phyloP scores from a whole-genome alignment of 2,888 invertebrate genomes.

The Pseudococcus jackbeardsleyi region DNA sequence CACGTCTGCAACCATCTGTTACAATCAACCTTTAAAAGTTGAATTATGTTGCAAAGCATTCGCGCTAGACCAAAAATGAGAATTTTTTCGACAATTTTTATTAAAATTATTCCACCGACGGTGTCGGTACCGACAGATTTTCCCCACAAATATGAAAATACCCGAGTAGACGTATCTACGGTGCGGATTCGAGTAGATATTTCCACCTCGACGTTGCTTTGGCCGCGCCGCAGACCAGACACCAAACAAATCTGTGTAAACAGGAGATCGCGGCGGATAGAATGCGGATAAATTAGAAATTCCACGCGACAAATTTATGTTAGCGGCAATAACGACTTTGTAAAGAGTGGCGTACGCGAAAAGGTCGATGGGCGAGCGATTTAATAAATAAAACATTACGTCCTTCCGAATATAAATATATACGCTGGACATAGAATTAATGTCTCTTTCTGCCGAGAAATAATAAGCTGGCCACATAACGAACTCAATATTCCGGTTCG shows the following conservation, averaged over 20 bases:
- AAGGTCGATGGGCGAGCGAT: constrained; percentile 45
- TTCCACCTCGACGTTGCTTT: not conserved
- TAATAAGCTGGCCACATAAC: constrained; percentile 42
- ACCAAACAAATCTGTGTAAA: constrained; percentile 17
- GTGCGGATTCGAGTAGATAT: not conserved
- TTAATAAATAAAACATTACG: constrained; percentile 52
- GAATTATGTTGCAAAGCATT: not conserved
- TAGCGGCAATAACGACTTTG: constrained; percentile 51
- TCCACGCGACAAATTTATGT: constrained; percentile 46
- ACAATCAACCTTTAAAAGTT: constrained; percentile 40
- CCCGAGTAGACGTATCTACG: not conserved
- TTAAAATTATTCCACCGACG: constrained; percentile 20
- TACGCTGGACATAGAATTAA: constrained; percentile 32
- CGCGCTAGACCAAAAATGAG: constrained; percentile 8
- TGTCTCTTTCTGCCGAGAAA: constrained; percentile 32
- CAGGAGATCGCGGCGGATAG: not conserved
- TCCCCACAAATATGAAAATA: not conserved
- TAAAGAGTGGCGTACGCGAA: constrained; percentile 13
- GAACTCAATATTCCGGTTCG: constrained; percentile 54
- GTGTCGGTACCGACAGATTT: not conserved
- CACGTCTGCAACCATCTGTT: constrained; percentile 53
- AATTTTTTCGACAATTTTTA: constrained; percentile 32
- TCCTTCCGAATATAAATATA: constrained; percentile 29
- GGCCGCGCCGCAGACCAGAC: not conserved
- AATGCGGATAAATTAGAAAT: constrained; percentile 43